Percentiles rank a stretch among this genome's conserved stretches.
These are phyloP conservation scores for Callyntrura guangdongensis DNA, from an alignment of 2,888 invertebrate genomes.

Conservation along the genomic window DNA sequence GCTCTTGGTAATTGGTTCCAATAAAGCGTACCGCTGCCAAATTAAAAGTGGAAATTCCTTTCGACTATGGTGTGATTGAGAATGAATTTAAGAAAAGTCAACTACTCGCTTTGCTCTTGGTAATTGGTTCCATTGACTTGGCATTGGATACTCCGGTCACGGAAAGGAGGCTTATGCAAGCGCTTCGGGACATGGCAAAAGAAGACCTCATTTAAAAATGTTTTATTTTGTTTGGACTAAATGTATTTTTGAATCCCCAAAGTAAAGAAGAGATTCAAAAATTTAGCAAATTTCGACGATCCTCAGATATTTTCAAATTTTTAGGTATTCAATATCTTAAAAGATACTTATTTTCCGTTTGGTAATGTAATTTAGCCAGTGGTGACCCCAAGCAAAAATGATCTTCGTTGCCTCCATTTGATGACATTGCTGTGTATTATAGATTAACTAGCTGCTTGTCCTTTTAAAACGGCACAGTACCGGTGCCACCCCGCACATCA, in stretches of 20 bases:
- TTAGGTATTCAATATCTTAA: too few species aligned
- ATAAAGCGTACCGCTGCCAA: conserved; percentile 76
- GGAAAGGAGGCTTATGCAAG: conserved; percentile 81
- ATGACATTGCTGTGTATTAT: background rate
- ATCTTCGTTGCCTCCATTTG: too few species aligned
- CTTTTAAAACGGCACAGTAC: too few species aligned
- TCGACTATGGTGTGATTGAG: conserved; percentile 80
- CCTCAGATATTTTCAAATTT: too few species aligned
- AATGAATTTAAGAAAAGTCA: conserved; percentile 83
- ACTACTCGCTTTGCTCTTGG: conserved; percentile 81
- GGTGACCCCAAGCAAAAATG: too few species aligned
- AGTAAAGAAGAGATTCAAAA: too few species aligned
- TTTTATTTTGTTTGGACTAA: background rate
- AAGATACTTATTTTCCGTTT: too few species aligned
- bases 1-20: conserved; percentile 82
- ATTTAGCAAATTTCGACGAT: too few species aligned
- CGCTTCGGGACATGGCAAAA: conserved; percentile 82
- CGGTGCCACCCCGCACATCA: too few species aligned
- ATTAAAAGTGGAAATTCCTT: conserved; percentile 80
- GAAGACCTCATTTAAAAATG: conserved; percentile 80
- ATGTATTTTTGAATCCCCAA: too few species aligned
- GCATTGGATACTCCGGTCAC: conserved; percentile 80
- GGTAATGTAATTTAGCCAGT: too few species aligned
- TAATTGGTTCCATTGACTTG: conserved; percentile 83
- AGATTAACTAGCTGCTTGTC: background rate